Conservation (phyloP, 2,113 vertebrate species). For the Chlamydotis undulata region DNA sequence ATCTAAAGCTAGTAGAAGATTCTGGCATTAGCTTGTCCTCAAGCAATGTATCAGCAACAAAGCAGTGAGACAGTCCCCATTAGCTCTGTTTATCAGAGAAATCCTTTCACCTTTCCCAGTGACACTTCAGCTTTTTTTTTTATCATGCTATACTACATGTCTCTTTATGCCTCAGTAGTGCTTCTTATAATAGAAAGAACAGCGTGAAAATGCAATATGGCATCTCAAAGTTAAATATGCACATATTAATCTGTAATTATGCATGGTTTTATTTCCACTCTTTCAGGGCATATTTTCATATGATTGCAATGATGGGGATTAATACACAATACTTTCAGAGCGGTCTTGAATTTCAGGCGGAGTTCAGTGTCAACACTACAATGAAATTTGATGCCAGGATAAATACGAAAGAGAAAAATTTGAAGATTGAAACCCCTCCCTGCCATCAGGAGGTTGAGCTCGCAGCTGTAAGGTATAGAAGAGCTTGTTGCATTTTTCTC, state of each 20-base stretch:
- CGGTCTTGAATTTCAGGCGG: conserved; percentile 72
- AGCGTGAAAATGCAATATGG: neutral
- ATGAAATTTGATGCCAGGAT: conserved; percentile 73
- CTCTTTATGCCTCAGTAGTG: neutral
- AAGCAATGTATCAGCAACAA: neutral
- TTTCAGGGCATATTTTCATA: conserved; percentile 73
- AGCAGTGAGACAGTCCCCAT: neutral
- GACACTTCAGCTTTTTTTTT: neutral
- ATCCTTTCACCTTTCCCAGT: neutral
- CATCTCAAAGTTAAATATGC: neutral
- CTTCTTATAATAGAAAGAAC: neutral
- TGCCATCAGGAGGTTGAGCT: conserved; percentile 72
- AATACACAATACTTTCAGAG: conserved; percentile 82
- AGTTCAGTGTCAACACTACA: conserved; percentile 63
- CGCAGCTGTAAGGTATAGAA: conserved; percentile 71
- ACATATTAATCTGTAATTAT: neutral
- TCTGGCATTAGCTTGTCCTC: neutral
- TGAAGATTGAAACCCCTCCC: conserved; percentile 77
- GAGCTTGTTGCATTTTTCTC: neutral
- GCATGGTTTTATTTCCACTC: neutral
- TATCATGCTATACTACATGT: neutral
- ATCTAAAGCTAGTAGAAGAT: neutral
- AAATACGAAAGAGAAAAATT: conserved; percentile 73
- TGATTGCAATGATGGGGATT: conserved; percentile 80
- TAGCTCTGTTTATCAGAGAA: neutral